Evolutionary conservation across 2,113 vertebrate species (phyloP).

Genomic region (Phylloscopus trochilus): DNA sequence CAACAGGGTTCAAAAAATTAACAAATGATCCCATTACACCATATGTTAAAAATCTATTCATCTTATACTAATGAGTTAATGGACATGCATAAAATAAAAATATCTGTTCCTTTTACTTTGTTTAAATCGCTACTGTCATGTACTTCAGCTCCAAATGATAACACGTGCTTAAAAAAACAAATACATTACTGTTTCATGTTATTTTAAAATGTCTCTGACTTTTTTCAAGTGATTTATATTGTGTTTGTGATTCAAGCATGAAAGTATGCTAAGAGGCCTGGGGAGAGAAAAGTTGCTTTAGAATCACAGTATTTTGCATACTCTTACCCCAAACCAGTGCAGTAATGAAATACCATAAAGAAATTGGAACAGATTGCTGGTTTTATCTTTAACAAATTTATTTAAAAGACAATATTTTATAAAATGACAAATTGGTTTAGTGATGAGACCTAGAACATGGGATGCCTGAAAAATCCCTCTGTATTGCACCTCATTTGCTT

Average conservation of each 20-base stretch:
- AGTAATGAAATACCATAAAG: background rate
- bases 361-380: background rate
- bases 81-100: slow-evolving; percentile 25
- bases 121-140: slow-evolving; percentile 58
- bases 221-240: slow-evolving; percentile 28
- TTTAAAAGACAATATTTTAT: background rate
- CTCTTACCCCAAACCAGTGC: background rate
- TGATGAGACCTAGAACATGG: background rate
- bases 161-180: slow-evolving; percentile 35
- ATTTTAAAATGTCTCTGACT: slow-evolving; percentile 15
- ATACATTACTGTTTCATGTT: slow-evolving; percentile 18
- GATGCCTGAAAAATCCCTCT: background rate
- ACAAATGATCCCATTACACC: slow-evolving; percentile 45
- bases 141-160: slow-evolving; percentile 44
- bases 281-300: background rate
- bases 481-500: background rate
- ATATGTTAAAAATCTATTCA: slow-evolving; percentile 39
- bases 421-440: background rate
- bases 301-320: background rate
- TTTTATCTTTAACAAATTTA: background rate
- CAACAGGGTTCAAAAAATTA: slow-evolving; percentile 39
- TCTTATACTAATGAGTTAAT: slow-evolving; percentile 49
- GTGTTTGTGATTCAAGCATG: slow-evolving; percentile 28
- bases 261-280: background rate
- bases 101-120: slow-evolving; percentile 6